Conservation (phyloP, 2,797 vertebrate species). For the Lutjanus campechanus region DNA sequence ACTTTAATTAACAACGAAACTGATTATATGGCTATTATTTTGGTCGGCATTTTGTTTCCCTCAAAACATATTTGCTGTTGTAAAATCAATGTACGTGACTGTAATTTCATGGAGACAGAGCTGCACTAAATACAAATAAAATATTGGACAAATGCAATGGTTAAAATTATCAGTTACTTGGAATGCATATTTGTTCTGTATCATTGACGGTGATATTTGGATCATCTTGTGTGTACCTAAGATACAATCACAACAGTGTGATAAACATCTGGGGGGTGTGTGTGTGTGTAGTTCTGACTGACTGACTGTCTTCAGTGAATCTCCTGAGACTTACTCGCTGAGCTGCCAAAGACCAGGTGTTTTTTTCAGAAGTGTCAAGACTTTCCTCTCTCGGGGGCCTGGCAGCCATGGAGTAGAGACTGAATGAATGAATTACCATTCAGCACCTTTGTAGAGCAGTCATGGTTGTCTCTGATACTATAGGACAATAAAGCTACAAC, state of each 20-base stretch:
- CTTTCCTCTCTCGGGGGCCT: slow-evolving; percentile 36
- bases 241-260: slow-evolving; percentile 7
- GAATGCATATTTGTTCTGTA: neutral
- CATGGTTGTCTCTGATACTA: slow-evolving; percentile 16
- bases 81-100: too few species aligned
- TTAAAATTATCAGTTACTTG: too few species aligned
- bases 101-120: too few species aligned
- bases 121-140: too few species aligned
- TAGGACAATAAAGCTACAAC: slow-evolving; percentile 19
- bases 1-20: too few species aligned
- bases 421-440: slow-evolving; percentile 50
- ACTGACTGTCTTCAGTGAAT: slow-evolving; percentile 41
- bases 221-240: neutral
- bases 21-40: too few species aligned
- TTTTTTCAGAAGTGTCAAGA: slow-evolving; percentile 65
- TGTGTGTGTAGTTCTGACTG: slow-evolving; percentile 6
- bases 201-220: neutral
- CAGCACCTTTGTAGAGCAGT: slow-evolving; percentile 21
- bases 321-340: slow-evolving; percentile 32
- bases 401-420: slow-evolving; percentile 12
- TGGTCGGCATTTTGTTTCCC: too few species aligned
- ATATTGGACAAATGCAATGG: too few species aligned
- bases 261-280: slow-evolving; percentile 40
- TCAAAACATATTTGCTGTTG: too few species aligned
- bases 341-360: slow-evolving; percentile 48